Base-by-base conservation (phyloP, 2,113 vertebrate genomes). In the Trogon surrucura region DNA sequence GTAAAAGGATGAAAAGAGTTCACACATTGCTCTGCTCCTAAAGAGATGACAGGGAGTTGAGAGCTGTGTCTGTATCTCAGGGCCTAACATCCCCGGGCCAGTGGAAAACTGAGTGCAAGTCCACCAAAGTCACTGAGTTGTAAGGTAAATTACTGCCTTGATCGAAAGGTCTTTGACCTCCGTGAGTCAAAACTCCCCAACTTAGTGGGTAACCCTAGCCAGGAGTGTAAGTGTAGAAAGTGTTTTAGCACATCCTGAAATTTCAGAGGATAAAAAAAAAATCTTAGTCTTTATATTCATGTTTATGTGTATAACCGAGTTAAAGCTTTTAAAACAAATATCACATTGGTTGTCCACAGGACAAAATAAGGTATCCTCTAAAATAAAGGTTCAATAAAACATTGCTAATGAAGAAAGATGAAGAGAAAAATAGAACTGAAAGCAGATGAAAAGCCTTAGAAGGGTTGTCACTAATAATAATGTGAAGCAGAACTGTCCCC, bases 1-100 rank as follows among this genome's bases (percentile, higher is more conserved):
- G 80, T 87, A 48, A 69, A 92, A 84, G 80, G 27, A 88, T 48
- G 25, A 81, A 92, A 81, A 74, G 65, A 81, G 77, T 91, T 91
- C 36, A 54, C 1, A 3, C 32, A 4, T 74, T 84, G 73, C 78
- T 87, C 32, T 85, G n/a, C 61, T 91, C 34, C 83, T 75, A 10
- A 91, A 67, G 65, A 94, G 54, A 5, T 88, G 77, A 56, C 26
- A 61, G 45, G 12, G 32, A 71, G 4, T 18, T 50, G 72, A 65
- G 72, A 84, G 41, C 34, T 70, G 18, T 60, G 54, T 45, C 53
- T 73, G 13, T 72, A 8, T 64, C 72, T 85, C 65, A 78, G 53
- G 64, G 18, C 21, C 80, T 50, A 48, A 47, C 41, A 38, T 74
- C 67, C 30, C 34, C 16, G 72, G 67, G 26, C 56, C 16, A 36